A percentile compares a stretch with the other conserved stretches of the same genome.
Evolutionary conservation across 2,113 vertebrate genomes (phyloP).

Genomic region (Gallinago paraguaiae): DNA sequence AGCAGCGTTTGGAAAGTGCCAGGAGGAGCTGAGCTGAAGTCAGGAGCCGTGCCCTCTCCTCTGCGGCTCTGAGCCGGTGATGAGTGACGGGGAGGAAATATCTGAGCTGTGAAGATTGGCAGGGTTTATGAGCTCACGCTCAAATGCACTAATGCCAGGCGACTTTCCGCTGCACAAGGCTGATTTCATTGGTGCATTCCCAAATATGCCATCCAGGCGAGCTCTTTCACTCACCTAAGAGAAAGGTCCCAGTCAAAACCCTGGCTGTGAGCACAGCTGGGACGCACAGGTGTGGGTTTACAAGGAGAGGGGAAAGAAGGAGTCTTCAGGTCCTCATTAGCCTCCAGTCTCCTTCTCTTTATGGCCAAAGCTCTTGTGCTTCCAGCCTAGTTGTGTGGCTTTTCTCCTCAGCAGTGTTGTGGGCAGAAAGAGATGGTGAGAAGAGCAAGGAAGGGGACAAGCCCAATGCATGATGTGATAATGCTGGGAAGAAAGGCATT

Average conservation of each 20-base stretch:
- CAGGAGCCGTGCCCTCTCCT: neutral
- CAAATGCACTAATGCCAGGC: neutral
- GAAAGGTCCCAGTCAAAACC: neutral
- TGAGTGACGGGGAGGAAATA: slow-evolving; percentile 34
- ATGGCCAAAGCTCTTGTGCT: neutral
- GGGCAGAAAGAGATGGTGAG: neutral
- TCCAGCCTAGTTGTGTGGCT: neutral
- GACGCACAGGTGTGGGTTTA: slow-evolving; percentile 30
- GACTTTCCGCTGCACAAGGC: neutral
- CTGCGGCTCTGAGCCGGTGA: neutral
- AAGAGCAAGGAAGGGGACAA: neutral
- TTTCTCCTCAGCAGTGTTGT: neutral
- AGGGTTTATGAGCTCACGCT: neutral
- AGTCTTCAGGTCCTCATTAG: neutral
- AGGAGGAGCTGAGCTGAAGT: neutral
- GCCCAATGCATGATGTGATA: neutral
- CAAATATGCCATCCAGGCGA: neutral
- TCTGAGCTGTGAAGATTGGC: slow-evolving; percentile 5
- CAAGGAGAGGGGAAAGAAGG: neutral
- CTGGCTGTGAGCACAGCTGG: neutral
- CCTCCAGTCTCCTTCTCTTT: neutral
- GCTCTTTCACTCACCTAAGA: neutral
- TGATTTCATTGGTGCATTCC: neutral
- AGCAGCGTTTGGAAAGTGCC: neutral
- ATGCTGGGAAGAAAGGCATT: neutral